Conservation (phyloP, 2,888 invertebrate genomes). For the Chydorus sphaericus region DNA sequence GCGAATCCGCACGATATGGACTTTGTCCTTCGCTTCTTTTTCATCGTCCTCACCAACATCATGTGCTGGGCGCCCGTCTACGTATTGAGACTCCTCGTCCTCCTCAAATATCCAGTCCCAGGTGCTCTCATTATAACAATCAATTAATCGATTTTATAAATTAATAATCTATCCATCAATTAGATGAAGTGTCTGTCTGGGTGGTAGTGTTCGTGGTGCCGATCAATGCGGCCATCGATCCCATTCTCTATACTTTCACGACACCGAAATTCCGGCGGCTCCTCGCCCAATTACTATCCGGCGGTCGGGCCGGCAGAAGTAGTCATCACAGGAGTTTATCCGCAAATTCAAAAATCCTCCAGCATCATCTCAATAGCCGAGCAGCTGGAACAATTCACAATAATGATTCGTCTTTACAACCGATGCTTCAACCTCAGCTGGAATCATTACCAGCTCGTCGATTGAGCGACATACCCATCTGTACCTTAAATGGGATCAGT, state of each 20-base stretch:
- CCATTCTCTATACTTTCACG: slow-evolving; percentile 49
- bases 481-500: too few relatives aligned
- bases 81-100: slow-evolving; percentile 43
- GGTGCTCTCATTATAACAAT: slow-evolving; percentile 30
- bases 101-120: slow-evolving; percentile 38
- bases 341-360: too few relatives aligned
- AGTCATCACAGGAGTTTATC: too few relatives aligned
- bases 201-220: slow-evolving; percentile 48
- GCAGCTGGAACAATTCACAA: too few relatives aligned
- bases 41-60: slow-evolving; percentile 49
- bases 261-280: slow-evolving; percentile 43
- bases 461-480: too few relatives aligned
- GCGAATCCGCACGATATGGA: slow-evolving; percentile 37
- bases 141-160: background rate
- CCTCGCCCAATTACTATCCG: background rate
- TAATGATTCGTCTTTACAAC: too few relatives aligned
- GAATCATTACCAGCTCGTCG: too few relatives aligned
- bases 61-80: slow-evolving; percentile 4
- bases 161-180: slow-evolving; percentile 16
- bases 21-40: slow-evolving; percentile 48
- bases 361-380: too few relatives aligned
- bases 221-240: slow-evolving; percentile 49
- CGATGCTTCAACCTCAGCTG: too few relatives aligned
- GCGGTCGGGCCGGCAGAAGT: background rate
- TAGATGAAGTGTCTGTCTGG: slow-evolving; percentile 48